phyloP scores from a whole-genome alignment of 2,797 vertebrate species.

The Sebastes hubbsi region DNA sequence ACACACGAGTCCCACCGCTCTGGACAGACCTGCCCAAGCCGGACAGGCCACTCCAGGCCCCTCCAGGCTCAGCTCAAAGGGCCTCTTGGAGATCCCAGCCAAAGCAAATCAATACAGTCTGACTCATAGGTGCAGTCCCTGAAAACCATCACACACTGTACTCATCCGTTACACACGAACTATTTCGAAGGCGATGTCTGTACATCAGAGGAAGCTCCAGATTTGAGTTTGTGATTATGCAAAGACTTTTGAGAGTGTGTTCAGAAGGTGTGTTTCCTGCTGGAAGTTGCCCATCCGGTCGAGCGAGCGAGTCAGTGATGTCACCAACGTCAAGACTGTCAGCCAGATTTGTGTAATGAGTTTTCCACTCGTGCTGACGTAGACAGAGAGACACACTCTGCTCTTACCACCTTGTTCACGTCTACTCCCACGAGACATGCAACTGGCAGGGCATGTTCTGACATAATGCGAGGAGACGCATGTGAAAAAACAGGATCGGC shows the following conservation, averaged over 20 bases:
- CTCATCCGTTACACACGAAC: constrained; percentile 32
- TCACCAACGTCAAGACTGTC: constrained; percentile 63
- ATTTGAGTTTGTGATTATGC: constrained; percentile 55
- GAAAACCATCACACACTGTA: not conserved
- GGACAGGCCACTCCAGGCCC: constrained; percentile 50
- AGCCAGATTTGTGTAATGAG: constrained; percentile 60
- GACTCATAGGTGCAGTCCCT: constrained; percentile 29
- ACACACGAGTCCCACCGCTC: constrained; percentile 54
- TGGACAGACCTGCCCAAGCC: constrained; percentile 56
- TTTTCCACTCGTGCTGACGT: constrained; percentile 77
- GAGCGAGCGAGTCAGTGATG: constrained; percentile 60
- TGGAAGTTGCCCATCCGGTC: constrained; percentile 70
- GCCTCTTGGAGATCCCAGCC: constrained; percentile 56
- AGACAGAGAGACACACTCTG: constrained; percentile 16
- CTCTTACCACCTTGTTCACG: constrained; percentile 11
- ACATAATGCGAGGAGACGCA: constrained; percentile 42
- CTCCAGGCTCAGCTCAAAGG: constrained; percentile 47
- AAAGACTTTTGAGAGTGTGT: constrained; percentile 18
- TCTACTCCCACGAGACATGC: constrained; percentile 14
- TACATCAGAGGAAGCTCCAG: constrained; percentile 41
- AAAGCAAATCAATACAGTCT: constrained; percentile 60
- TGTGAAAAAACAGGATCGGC: constrained; percentile 34
- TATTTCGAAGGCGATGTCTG: constrained; percentile 19
- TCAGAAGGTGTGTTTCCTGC: constrained; percentile 61
- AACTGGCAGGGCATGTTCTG: constrained; percentile 54